A percentile compares a stretch with the other conserved stretches of the same genome.
Conservation (phyloP, 2,888 invertebrate species). For the Empis stercorea region DNA sequence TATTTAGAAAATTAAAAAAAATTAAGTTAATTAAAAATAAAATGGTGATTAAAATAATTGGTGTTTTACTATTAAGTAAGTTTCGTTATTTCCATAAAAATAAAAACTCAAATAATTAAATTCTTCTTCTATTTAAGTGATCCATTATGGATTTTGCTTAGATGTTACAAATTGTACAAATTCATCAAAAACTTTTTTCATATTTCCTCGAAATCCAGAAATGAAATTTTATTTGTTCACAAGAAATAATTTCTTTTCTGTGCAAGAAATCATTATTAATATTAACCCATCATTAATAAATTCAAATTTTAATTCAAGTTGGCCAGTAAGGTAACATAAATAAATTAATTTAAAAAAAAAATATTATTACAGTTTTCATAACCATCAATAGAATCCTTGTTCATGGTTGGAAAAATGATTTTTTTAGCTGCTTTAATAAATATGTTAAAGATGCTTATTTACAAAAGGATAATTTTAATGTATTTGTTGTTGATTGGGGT, state of each 20-base stretch:
- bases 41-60: too few species aligned
- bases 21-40: too few species aligned
- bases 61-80: too few species aligned
- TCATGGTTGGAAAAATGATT: conserved; percentile 32
- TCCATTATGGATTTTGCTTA: not conserved
- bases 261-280: not conserved
- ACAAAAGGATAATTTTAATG: conserved; percentile 21
- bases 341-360: not conserved
- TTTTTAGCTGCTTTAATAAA: conserved; percentile 24
- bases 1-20: too few species aligned
- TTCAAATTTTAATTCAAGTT: not conserved
- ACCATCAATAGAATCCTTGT: conserved; percentile 22
- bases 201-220: not conserved
- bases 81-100: too few species aligned
- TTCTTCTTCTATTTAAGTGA: not conserved
- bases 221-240: not conserved
- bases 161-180: not conserved
- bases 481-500: conserved; percentile 31
- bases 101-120: too few species aligned
- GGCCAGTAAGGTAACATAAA: not conserved
- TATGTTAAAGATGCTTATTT: conserved; percentile 27
- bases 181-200: not conserved
- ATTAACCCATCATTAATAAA: not conserved
- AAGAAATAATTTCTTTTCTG: not conserved
- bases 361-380: not conserved